Evolutionary conservation across 2,797 vertebrate species (phyloP).

Genomic region (Danio choprae): DNA sequence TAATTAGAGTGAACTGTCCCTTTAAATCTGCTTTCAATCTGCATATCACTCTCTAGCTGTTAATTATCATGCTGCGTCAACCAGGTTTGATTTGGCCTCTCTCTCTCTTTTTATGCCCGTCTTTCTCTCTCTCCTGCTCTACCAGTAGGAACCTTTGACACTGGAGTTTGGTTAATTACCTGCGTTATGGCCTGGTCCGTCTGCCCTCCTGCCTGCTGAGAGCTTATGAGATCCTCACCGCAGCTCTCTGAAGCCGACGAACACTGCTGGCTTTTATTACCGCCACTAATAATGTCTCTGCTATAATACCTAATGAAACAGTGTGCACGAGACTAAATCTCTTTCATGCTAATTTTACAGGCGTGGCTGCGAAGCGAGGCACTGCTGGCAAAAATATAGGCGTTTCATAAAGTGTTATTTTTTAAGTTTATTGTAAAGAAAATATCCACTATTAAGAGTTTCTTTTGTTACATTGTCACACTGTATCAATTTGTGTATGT

Average conservation of each 20-base stretch:
- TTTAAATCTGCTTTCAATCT: slow-evolving; percentile 43
- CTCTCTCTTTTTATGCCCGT: slow-evolving; percentile 26
- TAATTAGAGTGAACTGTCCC: too few species aligned
- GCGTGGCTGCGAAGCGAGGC: slow-evolving; percentile 7
- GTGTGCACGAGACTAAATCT: slow-evolving; percentile 41
- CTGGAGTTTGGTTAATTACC: slow-evolving; percentile 56
- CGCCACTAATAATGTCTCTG: slow-evolving; percentile 33
- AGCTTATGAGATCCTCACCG: slow-evolving; percentile 47
- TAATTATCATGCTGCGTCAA: slow-evolving; percentile 47
- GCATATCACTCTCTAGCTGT: slow-evolving; percentile 38
- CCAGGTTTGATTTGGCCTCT: slow-evolving; percentile 20
- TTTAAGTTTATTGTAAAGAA: too few species aligned
- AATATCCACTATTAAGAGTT: too few species aligned
- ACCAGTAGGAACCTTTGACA: slow-evolving; percentile 41
- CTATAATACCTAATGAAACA: slow-evolving; percentile 52
- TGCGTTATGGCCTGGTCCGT: slow-evolving; percentile 46
- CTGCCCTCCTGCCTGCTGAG: slow-evolving; percentile 54
- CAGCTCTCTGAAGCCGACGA: slow-evolving; percentile 8
- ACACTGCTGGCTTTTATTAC: slow-evolving; percentile 49
- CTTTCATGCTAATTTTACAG: slow-evolving; percentile 44
- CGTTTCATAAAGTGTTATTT: too few species aligned
- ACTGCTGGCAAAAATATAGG: too few species aligned
- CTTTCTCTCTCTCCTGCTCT: slow-evolving; percentile 12
- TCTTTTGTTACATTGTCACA: too few species aligned
- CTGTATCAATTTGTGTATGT: too few species aligned